Percentiles rank a stretch among this genome's conserved stretches.
Evolutionary conservation across 2,113 vertebrate genomes (phyloP).

Genomic region (Vidua macroura): DNA sequence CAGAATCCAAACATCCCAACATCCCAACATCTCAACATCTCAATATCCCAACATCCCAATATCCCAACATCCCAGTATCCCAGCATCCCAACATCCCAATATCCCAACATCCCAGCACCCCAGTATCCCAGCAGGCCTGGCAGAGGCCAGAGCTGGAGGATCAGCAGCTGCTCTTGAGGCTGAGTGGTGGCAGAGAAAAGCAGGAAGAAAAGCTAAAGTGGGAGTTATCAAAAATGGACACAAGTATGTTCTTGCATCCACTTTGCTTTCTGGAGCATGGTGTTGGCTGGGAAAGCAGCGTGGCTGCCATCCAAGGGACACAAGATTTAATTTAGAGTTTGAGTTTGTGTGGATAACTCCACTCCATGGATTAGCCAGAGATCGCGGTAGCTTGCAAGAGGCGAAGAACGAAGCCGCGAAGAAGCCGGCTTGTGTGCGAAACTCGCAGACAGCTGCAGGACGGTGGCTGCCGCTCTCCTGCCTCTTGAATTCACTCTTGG

Average conservation of each 20-base stretch:
- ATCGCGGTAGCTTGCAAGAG: too few relatives aligned
- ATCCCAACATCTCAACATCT: neutral
- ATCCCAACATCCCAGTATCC: fast-evolving
- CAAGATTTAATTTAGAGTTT: neutral
- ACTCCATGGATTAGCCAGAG: too few relatives aligned
- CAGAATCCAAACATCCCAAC: fast-evolving
- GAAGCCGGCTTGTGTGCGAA: too few relatives aligned
- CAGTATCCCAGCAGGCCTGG: fast-evolving
- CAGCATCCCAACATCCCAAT: fast-evolving
- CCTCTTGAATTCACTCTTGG: too few relatives aligned
- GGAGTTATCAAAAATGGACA: neutral
- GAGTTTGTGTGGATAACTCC: neutral
- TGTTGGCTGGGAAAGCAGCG: fast-evolving
- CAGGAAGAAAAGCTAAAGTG: neutral
- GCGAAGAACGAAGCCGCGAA: too few relatives aligned
- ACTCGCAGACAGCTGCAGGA: too few relatives aligned
- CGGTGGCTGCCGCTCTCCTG: too few relatives aligned
- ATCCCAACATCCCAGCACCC: neutral
- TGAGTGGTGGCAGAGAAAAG: neutral
- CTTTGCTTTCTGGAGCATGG: neutral
- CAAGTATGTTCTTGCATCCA: neutral
- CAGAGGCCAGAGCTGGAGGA: neutral
- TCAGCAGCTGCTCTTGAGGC: fast-evolving
- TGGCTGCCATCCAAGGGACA: neutral
- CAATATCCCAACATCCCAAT: fast-evolving